A percentile compares a stretch with the other conserved stretches of the same genome.
Conservation (phyloP, 2,797 vertebrate species). For the Enteromius fasciolatus region DNA sequence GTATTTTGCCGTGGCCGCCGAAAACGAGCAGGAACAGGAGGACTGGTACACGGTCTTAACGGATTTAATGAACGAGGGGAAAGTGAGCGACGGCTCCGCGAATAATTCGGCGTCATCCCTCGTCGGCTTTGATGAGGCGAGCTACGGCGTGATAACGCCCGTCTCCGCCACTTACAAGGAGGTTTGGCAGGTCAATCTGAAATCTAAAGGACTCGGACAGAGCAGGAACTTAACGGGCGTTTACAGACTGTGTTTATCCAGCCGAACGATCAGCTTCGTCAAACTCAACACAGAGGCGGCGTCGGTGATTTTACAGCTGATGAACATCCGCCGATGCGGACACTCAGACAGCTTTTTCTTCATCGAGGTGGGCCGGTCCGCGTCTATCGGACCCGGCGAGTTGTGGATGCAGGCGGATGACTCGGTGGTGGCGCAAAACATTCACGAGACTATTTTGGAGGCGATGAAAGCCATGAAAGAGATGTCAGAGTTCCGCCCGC, state of each 20-base stretch:
- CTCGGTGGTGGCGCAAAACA: conserved; percentile 97
- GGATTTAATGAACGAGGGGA: conserved; percentile 87
- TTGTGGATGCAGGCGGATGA: conserved; percentile 99
- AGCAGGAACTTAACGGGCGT: conserved; percentile 91
- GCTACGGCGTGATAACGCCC: conserved; percentile 87
- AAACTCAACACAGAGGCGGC: conserved; percentile 92
- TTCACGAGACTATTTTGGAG: conserved; percentile 96
- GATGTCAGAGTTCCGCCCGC: conserved; percentile 93
- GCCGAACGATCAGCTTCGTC: conserved; percentile 91
- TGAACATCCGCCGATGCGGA: conserved; percentile 97
- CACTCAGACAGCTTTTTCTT: conserved; percentile 99
- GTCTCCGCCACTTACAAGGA: conserved; percentile 87
- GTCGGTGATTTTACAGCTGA: conserved; percentile 92
- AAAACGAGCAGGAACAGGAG: conserved; percentile 93
- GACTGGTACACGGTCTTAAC: conserved; percentile 90
- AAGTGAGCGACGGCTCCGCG: conserved; percentile 78
- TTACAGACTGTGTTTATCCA: conserved; percentile 92
- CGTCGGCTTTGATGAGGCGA: conserved; percentile 83
- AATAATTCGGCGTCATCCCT: conserved; percentile 80
- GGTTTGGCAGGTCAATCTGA: conserved; percentile 97
- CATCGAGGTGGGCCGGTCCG: conserved; percentile 96
- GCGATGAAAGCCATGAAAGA: conserved; percentile 98
- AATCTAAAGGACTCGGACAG: conserved; percentile 94
- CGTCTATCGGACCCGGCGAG: conserved; percentile 94
- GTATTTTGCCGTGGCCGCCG: conserved; percentile 95